Evolutionary conservation across 2,113 vertebrate genomes (phyloP), one percentile per base, ranked within the genome.

Genomic region (Plecotus auritus): DNA sequence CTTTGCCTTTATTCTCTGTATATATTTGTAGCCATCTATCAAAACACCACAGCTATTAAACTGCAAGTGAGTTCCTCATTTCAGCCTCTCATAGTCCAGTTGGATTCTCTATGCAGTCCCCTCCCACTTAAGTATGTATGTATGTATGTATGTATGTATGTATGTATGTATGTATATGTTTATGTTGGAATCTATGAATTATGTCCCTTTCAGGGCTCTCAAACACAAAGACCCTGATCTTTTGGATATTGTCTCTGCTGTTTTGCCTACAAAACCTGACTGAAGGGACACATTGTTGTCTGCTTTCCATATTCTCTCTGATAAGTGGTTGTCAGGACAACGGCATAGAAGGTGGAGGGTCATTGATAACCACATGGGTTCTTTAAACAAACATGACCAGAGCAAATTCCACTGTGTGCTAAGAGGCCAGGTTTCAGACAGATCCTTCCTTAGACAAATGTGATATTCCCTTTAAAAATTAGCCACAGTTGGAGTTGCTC

Each of bases 291-390:
- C 73, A 93, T 96, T 96, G 84, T 97, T 70, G 83, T 96, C 94
- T 97, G 93, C 87, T 77, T 94, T 1, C 4, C 85, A 78, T 97
- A 85, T 97, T 97, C 95, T 83, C 59, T 96, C 96, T 95, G 90
- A 95, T 98, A 98, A 98, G 96, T 94, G 97, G 61, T 98, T 98
- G 96, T 98, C 96, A 82, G 85, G 97, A 96, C 76, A 97, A 98
- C 78, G 0, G 59, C 96, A 95, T 88, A 76, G 94, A 97, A 98
- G 94, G 91, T 96, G 92, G 77, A 96, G 90, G 96, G 93, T 96
- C 95, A 93, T 35, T 96, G 97, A 97, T 97, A 98, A 97, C 95
- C 91, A 85, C 91, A 86, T 73, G 93, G 90, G 93, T 98, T 97
- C 95, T 97, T 98, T 95, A 97, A 97, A 98, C 96, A 98, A 97